Conservation (phyloP, 2,113 vertebrate species). For the Ivindomyrus marchei region DNA sequence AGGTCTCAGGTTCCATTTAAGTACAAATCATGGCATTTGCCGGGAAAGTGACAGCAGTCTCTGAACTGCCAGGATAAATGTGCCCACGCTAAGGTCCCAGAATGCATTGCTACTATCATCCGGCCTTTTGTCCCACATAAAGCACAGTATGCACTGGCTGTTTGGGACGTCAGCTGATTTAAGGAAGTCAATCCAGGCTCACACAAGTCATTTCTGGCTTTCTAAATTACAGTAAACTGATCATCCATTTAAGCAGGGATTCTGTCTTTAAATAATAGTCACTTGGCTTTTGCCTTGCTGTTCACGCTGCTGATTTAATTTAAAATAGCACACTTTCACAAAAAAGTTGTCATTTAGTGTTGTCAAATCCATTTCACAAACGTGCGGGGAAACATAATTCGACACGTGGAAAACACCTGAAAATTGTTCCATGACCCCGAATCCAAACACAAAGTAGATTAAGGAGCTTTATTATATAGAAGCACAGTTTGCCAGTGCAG, state of each 20-base stretch:
- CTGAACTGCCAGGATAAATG: constrained; percentile 3
- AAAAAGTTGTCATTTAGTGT: not conserved
- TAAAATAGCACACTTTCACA: not conserved
- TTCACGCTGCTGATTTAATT: not conserved
- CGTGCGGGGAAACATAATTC: not conserved
- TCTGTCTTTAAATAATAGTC: not conserved
- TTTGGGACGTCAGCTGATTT: not conserved
- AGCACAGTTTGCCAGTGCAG: not conserved
- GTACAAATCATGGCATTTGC: constrained; percentile 10
- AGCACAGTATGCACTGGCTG: not conserved
- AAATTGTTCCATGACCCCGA: not conserved
- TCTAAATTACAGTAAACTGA: not conserved
- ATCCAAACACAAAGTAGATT: not conserved
- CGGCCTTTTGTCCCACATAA: not conserved
- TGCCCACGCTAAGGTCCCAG: not conserved
- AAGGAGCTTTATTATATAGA: not conserved
- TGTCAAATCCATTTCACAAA: not conserved
- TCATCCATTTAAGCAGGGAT: not conserved
- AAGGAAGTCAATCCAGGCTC: not conserved
- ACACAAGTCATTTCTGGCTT: not conserved
- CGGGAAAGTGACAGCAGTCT: constrained; percentile 6
- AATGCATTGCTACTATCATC: not conserved
- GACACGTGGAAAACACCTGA: not conserved
- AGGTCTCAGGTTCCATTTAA: constrained; percentile 23
- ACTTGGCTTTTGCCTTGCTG: not conserved